Percentiles rank a stretch among this genome's conserved stretches.
These are phyloP conservation scores for Atherinosoma microstoma DNA, from an alignment of 2,797 vertebrate genomes.

Conservation along the genomic window DNA sequence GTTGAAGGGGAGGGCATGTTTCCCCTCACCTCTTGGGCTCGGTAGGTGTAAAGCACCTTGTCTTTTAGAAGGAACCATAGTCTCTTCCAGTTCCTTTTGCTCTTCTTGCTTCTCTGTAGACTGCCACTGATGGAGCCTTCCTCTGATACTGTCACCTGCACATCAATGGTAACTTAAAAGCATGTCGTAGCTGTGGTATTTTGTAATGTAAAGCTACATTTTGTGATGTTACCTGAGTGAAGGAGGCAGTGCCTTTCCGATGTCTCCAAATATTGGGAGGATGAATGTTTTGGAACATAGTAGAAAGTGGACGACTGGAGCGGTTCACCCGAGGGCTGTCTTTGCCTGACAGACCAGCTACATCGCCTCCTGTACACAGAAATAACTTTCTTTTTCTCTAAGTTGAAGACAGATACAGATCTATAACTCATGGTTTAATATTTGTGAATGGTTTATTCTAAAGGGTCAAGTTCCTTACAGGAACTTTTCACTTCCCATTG, in stretches of 20 bases:
- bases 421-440: background rate
- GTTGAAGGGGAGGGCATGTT: constrained; percentile 69
- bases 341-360: constrained; percentile 73
- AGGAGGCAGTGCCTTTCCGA: constrained; percentile 90
- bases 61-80: constrained; percentile 99
- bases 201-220: background rate
- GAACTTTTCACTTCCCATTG: background rate
- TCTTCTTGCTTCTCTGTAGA: constrained; percentile 91
- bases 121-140: constrained; percentile 89
- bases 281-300: constrained; percentile 94
- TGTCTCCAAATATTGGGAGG: constrained; percentile 92
- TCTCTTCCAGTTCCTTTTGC: constrained; percentile 95
- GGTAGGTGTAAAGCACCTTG: constrained; percentile 98
- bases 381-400: constrained; percentile 5
- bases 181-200: background rate
- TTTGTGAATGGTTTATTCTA: background rate
- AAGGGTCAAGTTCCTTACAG: background rate
- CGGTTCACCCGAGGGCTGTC: constrained; percentile 84
- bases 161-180: constrained; percentile 13
- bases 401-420: background rate
- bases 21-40: constrained; percentile 90
- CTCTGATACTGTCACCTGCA: constrained; percentile 70
- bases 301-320: constrained; percentile 89
- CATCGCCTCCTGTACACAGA: constrained; percentile 79
- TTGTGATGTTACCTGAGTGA: constrained; percentile 85